These are phyloP conservation scores for Geococcyx californianus DNA, from an alignment of 2,113 vertebrate species.

Conservation along the genomic window DNA sequence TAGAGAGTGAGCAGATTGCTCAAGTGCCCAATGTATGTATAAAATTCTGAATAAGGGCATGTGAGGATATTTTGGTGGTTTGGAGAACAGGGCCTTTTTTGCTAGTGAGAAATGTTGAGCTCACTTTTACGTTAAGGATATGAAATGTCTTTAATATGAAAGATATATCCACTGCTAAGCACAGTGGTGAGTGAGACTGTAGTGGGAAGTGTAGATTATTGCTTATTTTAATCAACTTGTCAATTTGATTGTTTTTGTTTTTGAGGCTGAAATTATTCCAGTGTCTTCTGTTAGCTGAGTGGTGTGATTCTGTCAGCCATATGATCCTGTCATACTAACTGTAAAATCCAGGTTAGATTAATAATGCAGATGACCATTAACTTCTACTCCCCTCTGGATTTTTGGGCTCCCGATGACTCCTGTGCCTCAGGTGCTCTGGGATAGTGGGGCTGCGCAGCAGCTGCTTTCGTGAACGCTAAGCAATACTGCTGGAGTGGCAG, in stretches of 20 bases:
- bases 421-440: not conserved
- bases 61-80: not conserved
- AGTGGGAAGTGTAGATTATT: not conserved
- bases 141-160: not conserved
- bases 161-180: not conserved
- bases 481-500: not conserved
- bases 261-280: not conserved
- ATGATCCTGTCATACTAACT: not conserved
- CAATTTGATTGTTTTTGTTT: not conserved
- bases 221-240: constrained; percentile 26
- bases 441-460: not conserved
- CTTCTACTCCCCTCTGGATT: not conserved
- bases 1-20: not conserved
- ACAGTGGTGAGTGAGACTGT: not conserved
- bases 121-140: not conserved
- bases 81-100: not conserved
- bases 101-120: not conserved
- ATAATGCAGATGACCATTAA: not conserved
- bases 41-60: not conserved
- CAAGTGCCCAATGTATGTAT: not conserved
- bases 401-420: not conserved
- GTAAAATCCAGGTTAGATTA: not conserved
- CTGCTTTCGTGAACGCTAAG: not conserved
- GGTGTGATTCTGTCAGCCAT: not conserved
- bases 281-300: not conserved